Evolutionary conservation across 2,797 vertebrate species (phyloP).

Genomic region (Acomys russatus): DNA sequence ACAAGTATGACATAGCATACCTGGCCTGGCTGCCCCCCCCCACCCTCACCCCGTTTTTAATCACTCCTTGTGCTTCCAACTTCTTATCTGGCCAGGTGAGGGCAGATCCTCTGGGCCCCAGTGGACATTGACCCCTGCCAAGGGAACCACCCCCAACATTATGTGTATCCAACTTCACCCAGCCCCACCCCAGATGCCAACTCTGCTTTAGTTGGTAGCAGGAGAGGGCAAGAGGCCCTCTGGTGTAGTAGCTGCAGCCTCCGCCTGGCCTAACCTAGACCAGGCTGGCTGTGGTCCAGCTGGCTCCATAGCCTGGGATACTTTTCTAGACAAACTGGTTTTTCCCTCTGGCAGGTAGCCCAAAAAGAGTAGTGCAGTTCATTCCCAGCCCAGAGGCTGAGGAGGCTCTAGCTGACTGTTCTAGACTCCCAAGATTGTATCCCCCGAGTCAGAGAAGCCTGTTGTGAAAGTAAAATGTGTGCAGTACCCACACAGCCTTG

Average conservation of each 20-base stretch:
- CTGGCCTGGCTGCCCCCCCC: neutral
- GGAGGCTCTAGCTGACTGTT: neutral
- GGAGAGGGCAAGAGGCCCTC: neutral
- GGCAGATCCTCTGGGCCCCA: neutral
- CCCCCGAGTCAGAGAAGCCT: neutral
- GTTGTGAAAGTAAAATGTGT: rapidly evolving
- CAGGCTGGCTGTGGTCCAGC: neutral
- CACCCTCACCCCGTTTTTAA: neutral
- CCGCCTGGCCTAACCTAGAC: neutral
- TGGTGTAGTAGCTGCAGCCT: neutral
- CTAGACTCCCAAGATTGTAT: neutral
- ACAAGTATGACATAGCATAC: neutral
- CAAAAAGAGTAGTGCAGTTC: neutral
- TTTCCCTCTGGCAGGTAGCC: neutral
- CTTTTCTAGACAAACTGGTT: neutral
- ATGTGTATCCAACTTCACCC: neutral
- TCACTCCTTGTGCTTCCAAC: neutral
- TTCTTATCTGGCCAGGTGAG: neutral
- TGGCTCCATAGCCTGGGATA: neutral
- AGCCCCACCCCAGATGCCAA: no score
- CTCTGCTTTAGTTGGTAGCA: neutral
- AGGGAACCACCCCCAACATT: neutral
- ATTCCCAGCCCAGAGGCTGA: neutral
- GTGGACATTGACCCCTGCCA: neutral
- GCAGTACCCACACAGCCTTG: neutral